A percentile compares a stretch with the other conserved stretches of the same genome.
phyloP scores from a whole-genome alignment of 2,113 vertebrate genomes.

The Tenebrosternarchus preto region DNA sequence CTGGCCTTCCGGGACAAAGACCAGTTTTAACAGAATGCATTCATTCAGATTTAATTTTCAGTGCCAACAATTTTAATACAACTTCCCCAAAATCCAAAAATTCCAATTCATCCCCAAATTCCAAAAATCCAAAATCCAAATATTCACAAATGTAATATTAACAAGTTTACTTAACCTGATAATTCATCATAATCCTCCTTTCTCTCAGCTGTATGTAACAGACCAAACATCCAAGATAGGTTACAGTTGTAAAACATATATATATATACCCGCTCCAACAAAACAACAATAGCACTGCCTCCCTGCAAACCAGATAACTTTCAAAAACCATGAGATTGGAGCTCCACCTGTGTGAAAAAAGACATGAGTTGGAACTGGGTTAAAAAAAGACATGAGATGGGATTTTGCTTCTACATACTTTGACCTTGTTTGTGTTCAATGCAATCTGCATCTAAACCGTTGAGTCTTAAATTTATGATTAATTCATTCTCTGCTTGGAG shows the following conservation, averaged over 20 bases:
- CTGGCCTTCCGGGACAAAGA: no score
- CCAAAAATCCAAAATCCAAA: no score
- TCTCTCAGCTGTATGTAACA: conserved; percentile 21
- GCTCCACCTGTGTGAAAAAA: conserved; percentile 60
- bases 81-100: no score
- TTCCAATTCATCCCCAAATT: no score
- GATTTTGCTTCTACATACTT: conserved; percentile 17
- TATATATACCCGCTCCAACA: conserved; percentile 14
- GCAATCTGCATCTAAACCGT: not conserved
- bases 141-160: not conserved
- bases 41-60: not conserved
- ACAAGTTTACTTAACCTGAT: no score
- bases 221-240: not conserved
- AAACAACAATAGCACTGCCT: conserved; percentile 44
- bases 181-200: not conserved
- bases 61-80: no score
- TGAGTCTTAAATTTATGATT: conserved; percentile 35
- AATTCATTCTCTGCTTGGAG: conserved; percentile 38
- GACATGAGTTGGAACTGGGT: conserved; percentile 31
- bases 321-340: conserved; percentile 70
- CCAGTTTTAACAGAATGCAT: not conserved
- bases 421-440: conserved; percentile 15
- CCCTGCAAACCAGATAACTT: conserved; percentile 60
- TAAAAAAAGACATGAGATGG: conserved; percentile 4
- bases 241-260: not conserved